Base-by-base conservation (phyloP, 2,113 vertebrate species). In the Erythrolamprus reginae region DNA sequence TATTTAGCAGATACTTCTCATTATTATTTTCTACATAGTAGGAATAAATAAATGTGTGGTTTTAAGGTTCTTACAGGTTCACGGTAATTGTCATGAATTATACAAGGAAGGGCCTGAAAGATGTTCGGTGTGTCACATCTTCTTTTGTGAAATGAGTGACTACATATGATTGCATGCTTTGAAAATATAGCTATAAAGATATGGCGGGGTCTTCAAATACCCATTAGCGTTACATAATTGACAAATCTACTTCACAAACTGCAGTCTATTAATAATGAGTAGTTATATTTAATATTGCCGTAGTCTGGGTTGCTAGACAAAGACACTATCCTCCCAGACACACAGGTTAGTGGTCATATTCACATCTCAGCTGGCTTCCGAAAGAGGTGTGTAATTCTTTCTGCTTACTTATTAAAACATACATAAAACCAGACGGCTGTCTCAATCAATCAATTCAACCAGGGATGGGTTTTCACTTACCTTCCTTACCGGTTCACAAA, bases 191-290 rank as follows among this genome's bases (percentile, higher is more conserved):
- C 85, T 90, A 82, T 86, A 87, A 87, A 87, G 65, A 90, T 87
- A 82, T 9, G 26, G 21, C 26, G 85, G 86, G 15, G 56, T 87
- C 65, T 83, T 87, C 90, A 87, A 87, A 87, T 90, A 90, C 82
- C 82, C 86, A 90, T 90, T 90, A 90, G 65, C 42, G n/a, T 70
- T 87, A 87, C 52, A 87, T 90, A 90, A 90, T 56, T 90, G 85
- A 87, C 85, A 90, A 87, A 90, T 90, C 82, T 87, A n/a, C 61
- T 87, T 82, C 85, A 26, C 65, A 56, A 56, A 82, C 65, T 15
- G 51, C 42, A 82, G 42, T 58, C 26, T 48, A 82, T 90, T 87
- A 87, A 82, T 47, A 48, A 87, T 24, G 28, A 56, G 7, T 8
- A 33, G 38, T 82, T 47, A 56, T 90, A 38, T 56, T 87, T 87